phyloP scores from a whole-genome alignment of 2,113 vertebrate species.

The Stegastes partitus region DNA sequence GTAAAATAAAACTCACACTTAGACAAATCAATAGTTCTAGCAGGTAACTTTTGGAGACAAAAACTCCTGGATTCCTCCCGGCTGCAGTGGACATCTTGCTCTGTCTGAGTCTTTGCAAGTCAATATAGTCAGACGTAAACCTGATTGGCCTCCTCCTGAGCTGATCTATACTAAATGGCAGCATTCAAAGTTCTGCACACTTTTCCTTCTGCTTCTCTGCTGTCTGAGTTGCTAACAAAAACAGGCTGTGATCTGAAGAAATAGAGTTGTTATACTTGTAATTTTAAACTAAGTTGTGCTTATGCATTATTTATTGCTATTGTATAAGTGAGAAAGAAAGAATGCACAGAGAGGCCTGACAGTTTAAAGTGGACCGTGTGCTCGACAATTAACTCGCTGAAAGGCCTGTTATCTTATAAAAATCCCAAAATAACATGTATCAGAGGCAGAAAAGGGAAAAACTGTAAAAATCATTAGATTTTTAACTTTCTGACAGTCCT shows the following conservation, averaged over 20 bases:
- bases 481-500: too few relatives aligned
- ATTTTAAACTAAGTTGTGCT: neutral
- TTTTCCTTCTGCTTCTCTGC: neutral
- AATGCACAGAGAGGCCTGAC: neutral
- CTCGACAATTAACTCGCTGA: neutral
- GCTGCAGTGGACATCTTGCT: conserved; percentile 1
- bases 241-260: neutral
- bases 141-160: conserved; percentile 8
- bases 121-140: conserved; percentile 2
- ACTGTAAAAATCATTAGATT: too few relatives aligned
- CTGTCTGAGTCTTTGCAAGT: conserved; percentile 10
- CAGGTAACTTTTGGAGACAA: conserved; percentile 5
- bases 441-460: too few relatives aligned
- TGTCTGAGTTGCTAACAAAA: neutral
- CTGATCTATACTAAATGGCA: conserved; percentile 14
- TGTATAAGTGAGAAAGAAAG: neutral
- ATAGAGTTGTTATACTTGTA: neutral
- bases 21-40: conserved; percentile 24
- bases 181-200: conserved; percentile 14
- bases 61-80: conserved; percentile 4
- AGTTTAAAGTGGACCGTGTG: neutral
- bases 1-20: neutral
- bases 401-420: too few relatives aligned
- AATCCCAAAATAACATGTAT: too few relatives aligned
- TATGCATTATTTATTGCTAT: neutral